These are phyloP conservation scores for Perizoma affinitatum DNA, from an alignment of 2,888 invertebrate species.

Conservation along the genomic window DNA sequence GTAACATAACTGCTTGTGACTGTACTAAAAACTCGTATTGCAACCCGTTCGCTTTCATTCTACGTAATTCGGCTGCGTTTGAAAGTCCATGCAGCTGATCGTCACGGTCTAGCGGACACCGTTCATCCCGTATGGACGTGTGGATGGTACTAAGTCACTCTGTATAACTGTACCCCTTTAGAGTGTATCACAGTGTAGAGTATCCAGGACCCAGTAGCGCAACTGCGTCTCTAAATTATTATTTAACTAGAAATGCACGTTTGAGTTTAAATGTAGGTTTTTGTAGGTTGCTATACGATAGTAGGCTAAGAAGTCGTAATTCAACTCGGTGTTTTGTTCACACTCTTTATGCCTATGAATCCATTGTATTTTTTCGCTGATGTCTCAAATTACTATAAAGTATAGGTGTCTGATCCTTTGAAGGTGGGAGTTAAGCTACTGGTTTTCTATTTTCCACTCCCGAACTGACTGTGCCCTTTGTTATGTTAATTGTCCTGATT, in stretches of 20 bases:
- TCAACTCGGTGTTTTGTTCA: too few species aligned
- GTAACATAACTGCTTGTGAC: too few species aligned
- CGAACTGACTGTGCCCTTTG: slow-evolving; percentile 60
- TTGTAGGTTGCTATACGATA: too few species aligned
- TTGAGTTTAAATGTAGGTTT: too few species aligned
- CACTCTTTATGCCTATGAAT: too few species aligned
- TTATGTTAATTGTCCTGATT: slow-evolving; percentile 76
- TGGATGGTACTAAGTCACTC: slow-evolving; percentile 67
- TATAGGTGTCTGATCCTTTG: too few species aligned
- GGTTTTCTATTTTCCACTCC: slow-evolving; percentile 1
- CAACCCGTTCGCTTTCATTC: slow-evolving; percentile 25
- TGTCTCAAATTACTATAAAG: too few species aligned
- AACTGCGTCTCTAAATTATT: neutral
- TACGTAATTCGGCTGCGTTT: slow-evolving; percentile 52
- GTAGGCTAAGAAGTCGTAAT: too few species aligned
- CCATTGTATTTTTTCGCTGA: too few species aligned
- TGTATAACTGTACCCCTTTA: slow-evolving; percentile 14
- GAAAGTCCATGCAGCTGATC: slow-evolving; percentile 64
- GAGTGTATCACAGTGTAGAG: slow-evolving; percentile 4
- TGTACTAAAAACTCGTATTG: neutral
- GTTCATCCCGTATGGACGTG: slow-evolving; percentile 61
- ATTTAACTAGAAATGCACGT: too few species aligned
- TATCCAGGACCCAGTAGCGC: slow-evolving; percentile 13
- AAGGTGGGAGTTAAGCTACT: slow-evolving; percentile 8
- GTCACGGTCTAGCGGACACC: slow-evolving; percentile 73